Evolutionary conservation across 2,888 invertebrate genomes (phyloP), one percentile per base, ranked within the genome.

Genomic region (Amblyteles armatorius): DNA sequence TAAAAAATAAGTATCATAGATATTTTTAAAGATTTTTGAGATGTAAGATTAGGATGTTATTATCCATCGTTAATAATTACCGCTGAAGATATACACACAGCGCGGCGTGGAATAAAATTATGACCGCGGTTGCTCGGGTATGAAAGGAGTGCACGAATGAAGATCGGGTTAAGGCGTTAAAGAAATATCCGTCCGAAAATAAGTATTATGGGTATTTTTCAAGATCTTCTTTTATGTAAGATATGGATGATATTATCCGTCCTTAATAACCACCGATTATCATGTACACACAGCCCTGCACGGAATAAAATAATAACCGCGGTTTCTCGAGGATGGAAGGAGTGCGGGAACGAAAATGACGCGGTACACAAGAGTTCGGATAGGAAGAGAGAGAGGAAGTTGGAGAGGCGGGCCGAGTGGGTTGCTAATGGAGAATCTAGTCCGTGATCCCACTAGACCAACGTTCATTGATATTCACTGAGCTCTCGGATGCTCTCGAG

Each of bases 401-500:
- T 72, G 77, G 44, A 84, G 55, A 65, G 77, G 73, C 60, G 44
- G 68, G 13, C 44, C 69, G 78, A 79, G 81, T 81, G 78, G 84
- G 76, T 77, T 74, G 73, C 80, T 84, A 84, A 84, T 84, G 73
- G 81, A 78, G 73, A 83, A 83, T 79, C 83, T 83, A 83, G 83
- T 79, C 74, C 33, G 74, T 57, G 50, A 50, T 71, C 67, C 63
- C 55, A 26, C 73, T 22, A 26, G 72, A 57, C 60, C 84, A 84
- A 74, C 55, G 81, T 84, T 84, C 84, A 89, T 89, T 89, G 89
- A 90, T 89, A 90, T 90, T 89, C 88, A 89, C 87, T 71, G 89
- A 90, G 91, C 89, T 89, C 89, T 87, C 88, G 88, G 87, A 90
- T 89, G 87, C 90, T 89, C 90, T 91, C 87, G 89, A 90, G 89